Evolutionary conservation across 2,888 invertebrate species (phyloP), one percentile per base, ranked within the genome.

Genomic region (Agrypnus murinus): DNA sequence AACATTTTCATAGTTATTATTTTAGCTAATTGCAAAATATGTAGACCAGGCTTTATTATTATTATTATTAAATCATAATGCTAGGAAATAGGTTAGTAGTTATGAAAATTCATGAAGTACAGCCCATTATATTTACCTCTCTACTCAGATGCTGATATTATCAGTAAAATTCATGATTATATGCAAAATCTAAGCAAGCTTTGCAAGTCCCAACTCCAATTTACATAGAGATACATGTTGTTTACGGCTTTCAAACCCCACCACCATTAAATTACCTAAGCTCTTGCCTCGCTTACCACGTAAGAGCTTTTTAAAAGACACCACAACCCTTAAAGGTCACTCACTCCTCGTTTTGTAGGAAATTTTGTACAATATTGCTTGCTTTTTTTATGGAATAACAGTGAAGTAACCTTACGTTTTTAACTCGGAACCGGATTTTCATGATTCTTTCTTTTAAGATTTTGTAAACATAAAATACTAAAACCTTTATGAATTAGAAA

Each of bases 191-290:
- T 74, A 69, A 71, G 69, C 67, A 69, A 60, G 65, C 62, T 58
- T 73, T 74, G 72, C 72, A 69, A 69, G 65, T 72, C 74, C 74
- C 72, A 70, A 63, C 67, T 67, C 74, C 73, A 74, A 76, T 76
- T 76, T 76, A 71, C 76, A 74, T 76, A 69, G 73, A 72, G 76
- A 73, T 74, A 73, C 67, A 69, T 55, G 64, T 65, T 73, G 69
- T 72, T 76, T 72, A 72, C 64, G 46, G 53, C 45, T 62, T 67
- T 71, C 55, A 38, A 55, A 34, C 63, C 50, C 38, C 31, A 66
- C 63, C 45, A 70, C 65, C 58, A 55, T 65, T 65, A 70, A 65
- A 70, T 70, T 70, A 60, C 60, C 46, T 55, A 59, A 59, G 58
- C 17, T 34, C 65, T 59, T 46, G 43, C 45, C 50, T 63, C 53